phyloP scores from a whole-genome alignment of 2,888 invertebrate genomes.

The Mesorhabditis belari region DNA sequence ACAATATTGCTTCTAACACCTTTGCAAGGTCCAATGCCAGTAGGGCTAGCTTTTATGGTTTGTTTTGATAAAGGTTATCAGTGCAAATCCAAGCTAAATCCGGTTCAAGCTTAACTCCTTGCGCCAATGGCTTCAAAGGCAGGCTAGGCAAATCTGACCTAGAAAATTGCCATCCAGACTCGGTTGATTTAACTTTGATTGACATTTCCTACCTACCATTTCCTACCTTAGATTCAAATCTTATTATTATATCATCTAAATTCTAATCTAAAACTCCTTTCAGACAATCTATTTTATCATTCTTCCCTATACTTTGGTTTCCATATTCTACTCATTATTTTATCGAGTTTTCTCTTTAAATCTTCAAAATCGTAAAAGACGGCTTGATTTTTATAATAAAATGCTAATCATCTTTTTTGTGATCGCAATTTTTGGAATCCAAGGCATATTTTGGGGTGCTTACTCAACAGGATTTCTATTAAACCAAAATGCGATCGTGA shows the following conservation, averaged over 20 bases:
- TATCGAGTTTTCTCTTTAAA: not conserved
- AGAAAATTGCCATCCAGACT: no score
- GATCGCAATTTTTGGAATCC: not conserved
- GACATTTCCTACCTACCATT: no score
- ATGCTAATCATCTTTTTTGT: not conserved
- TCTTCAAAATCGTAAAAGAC: not conserved
- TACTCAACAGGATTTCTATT: not conserved
- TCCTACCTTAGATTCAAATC: no score
- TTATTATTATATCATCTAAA: no score
- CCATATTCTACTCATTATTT: not conserved
- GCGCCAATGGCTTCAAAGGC: no score
- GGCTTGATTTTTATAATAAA: not conserved
- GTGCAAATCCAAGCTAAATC: no score
- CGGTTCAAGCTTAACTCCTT: no score
- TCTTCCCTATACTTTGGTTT: not conserved
- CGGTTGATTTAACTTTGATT: no score
- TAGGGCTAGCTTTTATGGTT: not conserved
- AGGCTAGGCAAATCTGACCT: no score
- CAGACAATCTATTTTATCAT: not conserved
- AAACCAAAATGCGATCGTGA: not conserved
- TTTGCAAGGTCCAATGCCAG: not conserved
- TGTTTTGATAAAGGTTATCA: no score
- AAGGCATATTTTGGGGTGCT: not conserved
- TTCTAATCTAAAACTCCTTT: not conserved
- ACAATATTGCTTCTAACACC: not conserved